phyloP scores from a whole-genome alignment of 1,140 invertebrate genomes.

The Drosophila subobscura region DNA sequence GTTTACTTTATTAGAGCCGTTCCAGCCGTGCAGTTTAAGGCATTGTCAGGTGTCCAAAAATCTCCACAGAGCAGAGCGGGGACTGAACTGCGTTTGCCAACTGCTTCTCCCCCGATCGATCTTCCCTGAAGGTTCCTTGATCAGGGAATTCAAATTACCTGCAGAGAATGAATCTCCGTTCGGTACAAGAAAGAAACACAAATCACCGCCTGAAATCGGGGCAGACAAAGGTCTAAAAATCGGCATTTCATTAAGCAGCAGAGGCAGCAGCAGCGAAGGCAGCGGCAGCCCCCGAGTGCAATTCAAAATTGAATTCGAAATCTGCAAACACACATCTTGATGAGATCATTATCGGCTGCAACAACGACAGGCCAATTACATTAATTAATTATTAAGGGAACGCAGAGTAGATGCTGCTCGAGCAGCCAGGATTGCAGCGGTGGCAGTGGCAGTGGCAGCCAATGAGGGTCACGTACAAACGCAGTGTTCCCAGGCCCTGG shows the following conservation, averaged over 20 bases:
- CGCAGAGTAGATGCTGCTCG: slow-evolving; percentile 27
- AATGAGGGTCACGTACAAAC: slow-evolving; percentile 73
- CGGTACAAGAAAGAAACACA: slow-evolving; percentile 1
- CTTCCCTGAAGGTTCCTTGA: too few species aligned
- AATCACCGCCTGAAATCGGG: slow-evolving; percentile 43
- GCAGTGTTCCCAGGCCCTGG: slow-evolving; percentile 62
- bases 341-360: slow-evolving; percentile 78
- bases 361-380: slow-evolving; percentile 83
- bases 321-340: slow-evolving; percentile 77
- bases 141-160: slow-evolving; percentile 38
- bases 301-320: slow-evolving; percentile 80
- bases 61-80: not conserved
- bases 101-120: too few species aligned
- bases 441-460: slow-evolving; percentile 4
- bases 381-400: slow-evolving; percentile 83
- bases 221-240: slow-evolving; percentile 40
- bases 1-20: slow-evolving; percentile 36
- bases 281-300: slow-evolving; percentile 31
- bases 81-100: too few species aligned
- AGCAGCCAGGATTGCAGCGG: slow-evolving; percentile 19
- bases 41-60: slow-evolving; percentile 33
- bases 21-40: not conserved
- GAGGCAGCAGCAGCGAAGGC: not conserved
- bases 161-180: not conserved
- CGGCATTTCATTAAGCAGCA: slow-evolving; percentile 41